phyloP scores from a whole-genome alignment of 2,797 vertebrate species.

The Scyliorhinus canicula region DNA sequence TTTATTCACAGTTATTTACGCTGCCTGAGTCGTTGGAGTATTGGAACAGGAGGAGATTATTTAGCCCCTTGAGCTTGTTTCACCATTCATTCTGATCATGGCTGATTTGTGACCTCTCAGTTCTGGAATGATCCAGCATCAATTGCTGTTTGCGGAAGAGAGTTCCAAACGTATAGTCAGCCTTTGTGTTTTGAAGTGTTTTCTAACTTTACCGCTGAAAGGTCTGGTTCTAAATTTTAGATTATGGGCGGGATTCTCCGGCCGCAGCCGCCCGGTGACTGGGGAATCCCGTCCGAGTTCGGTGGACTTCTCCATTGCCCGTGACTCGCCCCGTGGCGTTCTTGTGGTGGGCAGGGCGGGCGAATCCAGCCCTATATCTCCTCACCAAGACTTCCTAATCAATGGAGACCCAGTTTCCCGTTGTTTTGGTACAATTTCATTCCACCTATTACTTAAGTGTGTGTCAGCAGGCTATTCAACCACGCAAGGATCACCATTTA shows the following conservation, averaged over 20 bases:
- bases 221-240: neutral
- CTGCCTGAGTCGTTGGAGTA: neutral
- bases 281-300: too few relatives aligned
- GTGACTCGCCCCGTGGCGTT: too few relatives aligned
- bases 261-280: too few relatives aligned
- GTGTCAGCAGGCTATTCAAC: neutral
- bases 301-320: too few relatives aligned
- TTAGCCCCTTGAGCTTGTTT: neutral
- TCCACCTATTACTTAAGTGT: neutral
- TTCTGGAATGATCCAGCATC: neutral
- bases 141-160: neutral
- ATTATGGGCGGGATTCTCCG: too few relatives aligned
- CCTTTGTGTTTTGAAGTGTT: neutral
- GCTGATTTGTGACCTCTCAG: neutral
- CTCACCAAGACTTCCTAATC: neutral
- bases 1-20: neutral
- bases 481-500: neutral
- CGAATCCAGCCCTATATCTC: too few relatives aligned
- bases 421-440: neutral
- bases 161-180: neutral
- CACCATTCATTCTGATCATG: neutral
- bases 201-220: neutral
- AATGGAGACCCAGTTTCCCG: neutral
- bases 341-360: too few relatives aligned
- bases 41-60: neutral